These are phyloP conservation scores for Ichneumoninae sp. DNA, from an alignment of 2,888 invertebrate species.

Conservation along the genomic window DNA sequence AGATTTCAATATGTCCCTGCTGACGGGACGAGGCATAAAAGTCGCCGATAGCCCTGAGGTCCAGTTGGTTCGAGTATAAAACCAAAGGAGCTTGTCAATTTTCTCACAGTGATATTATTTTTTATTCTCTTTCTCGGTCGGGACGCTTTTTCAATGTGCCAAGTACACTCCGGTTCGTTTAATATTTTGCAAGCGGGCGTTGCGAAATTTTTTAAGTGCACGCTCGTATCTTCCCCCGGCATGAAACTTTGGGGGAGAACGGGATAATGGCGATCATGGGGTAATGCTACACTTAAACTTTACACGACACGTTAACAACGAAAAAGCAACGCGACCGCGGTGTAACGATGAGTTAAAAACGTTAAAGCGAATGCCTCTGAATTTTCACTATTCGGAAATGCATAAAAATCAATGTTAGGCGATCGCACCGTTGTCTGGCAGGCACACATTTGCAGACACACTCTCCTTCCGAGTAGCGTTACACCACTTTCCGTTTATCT, in stretches of 20 bases:
- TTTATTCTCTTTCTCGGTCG: not conserved
- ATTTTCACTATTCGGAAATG: no score
- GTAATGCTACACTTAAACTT: not conserved
- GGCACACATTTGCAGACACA: no score
- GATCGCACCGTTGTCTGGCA: no score
- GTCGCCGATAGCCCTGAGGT: not conserved
- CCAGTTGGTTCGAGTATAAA: slow-evolving; percentile 11
- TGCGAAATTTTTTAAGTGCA: not conserved
- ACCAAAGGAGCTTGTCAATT: not conserved
- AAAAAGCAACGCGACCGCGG: no score
- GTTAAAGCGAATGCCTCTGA: no score
- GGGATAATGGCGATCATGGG: no score
- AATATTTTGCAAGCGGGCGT: not conserved
- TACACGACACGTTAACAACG: no score
- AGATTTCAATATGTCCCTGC: slow-evolving; percentile 5
- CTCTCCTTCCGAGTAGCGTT: no score
- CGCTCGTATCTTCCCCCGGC: not conserved
- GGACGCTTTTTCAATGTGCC: not conserved
- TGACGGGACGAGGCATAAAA: slow-evolving; percentile 1
- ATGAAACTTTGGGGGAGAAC: not conserved
- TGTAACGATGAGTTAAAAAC: no score
- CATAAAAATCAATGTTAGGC: no score
- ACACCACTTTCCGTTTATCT: no score
- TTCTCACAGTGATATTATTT: not conserved
- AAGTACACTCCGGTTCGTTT: not conserved